Evolutionary conservation across 2,797 vertebrate genomes (phyloP).

Genomic region (Staurois parvus): DNA sequence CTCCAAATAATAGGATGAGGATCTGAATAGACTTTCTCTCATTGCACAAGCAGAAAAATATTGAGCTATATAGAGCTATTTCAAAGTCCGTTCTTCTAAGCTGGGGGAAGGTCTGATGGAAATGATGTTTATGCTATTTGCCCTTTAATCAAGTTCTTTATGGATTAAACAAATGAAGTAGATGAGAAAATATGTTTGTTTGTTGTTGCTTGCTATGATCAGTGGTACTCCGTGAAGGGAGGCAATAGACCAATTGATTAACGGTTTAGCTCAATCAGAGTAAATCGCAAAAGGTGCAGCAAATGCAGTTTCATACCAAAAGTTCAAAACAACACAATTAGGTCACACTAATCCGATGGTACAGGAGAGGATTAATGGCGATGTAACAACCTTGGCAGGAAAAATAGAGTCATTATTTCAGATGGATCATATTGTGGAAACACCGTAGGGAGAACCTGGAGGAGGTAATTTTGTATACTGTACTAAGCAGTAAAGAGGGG

Average conservation of each 20-base stretch:
- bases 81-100: background rate
- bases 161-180: conserved; percentile 1
- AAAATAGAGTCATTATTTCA: conserved; percentile 47
- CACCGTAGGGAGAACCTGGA: background rate
- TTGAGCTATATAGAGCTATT: conserved; percentile 1
- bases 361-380: conserved; percentile 29
- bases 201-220: conserved; percentile 11
- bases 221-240: conserved; percentile 7
- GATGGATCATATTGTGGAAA: conserved; percentile 14
- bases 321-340: conserved; percentile 48
- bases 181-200: conserved; percentile 24
- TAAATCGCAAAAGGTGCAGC: conserved; percentile 22
- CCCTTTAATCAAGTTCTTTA: conserved; percentile 4
- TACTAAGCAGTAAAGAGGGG: background rate
- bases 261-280: conserved; percentile 29
- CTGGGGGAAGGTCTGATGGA: background rate
- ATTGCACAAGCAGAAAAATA: background rate
- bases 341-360: conserved; percentile 35
- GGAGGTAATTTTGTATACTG: background rate
- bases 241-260: conserved; percentile 46
- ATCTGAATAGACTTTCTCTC: background rate
- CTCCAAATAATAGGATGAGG: background rate
- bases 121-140: background rate
- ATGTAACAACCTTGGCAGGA: conserved; percentile 27
- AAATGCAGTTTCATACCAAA: conserved; percentile 42